Evolutionary conservation across 2,888 invertebrate genomes (phyloP).

Genomic region (Mythimna ferrago): DNA sequence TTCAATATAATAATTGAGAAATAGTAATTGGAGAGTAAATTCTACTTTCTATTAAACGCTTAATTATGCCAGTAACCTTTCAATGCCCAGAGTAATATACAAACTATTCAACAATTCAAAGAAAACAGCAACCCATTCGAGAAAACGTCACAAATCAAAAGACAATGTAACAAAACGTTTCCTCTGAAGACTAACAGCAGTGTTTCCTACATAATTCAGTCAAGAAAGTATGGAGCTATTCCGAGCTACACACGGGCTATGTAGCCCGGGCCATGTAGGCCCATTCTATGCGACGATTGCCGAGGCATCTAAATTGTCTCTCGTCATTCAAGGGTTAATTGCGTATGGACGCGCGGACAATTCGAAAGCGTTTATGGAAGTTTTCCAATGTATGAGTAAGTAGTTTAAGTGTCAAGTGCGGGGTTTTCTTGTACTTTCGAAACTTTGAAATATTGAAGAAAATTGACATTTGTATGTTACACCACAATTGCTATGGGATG

Average conservation of each 20-base stretch:
- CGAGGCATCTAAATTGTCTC: constrained; percentile 63
- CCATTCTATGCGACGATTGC: constrained; percentile 64
- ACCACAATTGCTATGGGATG: no score
- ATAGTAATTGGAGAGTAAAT: neutral
- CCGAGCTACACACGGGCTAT: constrained; percentile 35
- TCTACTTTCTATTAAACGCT: neutral
- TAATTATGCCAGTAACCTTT: neutral
- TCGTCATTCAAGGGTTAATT: constrained; percentile 68
- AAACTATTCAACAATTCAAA: constrained; percentile 9
- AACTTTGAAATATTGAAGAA: neutral
- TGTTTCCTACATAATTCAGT: constrained; percentile 40
- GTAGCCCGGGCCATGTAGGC: constrained; percentile 34
- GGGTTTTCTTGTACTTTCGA: constrained; percentile 27
- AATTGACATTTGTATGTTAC: neutral
- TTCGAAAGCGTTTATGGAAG: constrained; percentile 57
- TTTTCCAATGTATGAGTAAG: constrained; percentile 51
- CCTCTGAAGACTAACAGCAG: constrained; percentile 18
- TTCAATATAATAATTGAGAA: neutral
- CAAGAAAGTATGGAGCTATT: constrained; percentile 48
- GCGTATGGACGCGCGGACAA: constrained; percentile 56
- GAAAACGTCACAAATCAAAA: constrained; percentile 18
- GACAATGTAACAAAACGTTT: constrained; percentile 43
- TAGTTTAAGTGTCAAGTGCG: constrained; percentile 34
- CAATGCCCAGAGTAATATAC: neutral
- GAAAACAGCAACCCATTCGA: constrained; percentile 29